phyloP scores from a whole-genome alignment of 2,113 vertebrate species.

The Hylia prasina region DNA sequence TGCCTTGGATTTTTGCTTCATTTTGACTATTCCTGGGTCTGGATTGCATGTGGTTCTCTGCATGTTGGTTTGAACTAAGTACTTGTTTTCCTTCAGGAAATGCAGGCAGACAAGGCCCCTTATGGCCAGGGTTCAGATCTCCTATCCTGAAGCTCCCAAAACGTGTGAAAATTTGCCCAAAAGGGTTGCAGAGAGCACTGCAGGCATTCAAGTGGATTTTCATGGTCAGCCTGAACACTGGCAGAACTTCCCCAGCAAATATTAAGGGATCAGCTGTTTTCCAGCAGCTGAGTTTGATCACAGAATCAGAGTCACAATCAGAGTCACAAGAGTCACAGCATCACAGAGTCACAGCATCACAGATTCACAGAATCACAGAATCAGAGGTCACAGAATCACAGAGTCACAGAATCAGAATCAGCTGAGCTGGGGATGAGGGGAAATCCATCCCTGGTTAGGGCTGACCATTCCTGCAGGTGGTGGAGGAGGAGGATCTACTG shows the following conservation, averaged over 20 bases:
- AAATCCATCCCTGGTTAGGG: not conserved
- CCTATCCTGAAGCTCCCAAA: not conserved
- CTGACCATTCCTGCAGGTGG: not conserved
- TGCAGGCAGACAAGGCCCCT: not conserved
- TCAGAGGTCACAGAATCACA: too few species aligned
- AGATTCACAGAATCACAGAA: not conserved
- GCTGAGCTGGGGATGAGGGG: not conserved
- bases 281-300: not conserved
- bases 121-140: not conserved
- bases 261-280: not conserved
- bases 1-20: not conserved
- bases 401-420: not conserved
- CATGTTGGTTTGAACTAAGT: not conserved
- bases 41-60: not conserved
- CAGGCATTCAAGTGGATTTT: not conserved
- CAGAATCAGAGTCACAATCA: not conserved
- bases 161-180: not conserved
- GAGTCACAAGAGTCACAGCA: not conserved
- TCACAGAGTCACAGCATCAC: not conserved
- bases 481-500: not conserved
- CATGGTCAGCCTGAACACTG: not conserved
- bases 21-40: not conserved
- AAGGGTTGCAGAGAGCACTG: not conserved
- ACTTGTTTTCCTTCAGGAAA: not conserved
- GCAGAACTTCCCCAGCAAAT: not conserved